Evolutionary conservation across 1,140 invertebrate genomes (phyloP).

Genomic region (Hyphantria cunea): DNA sequence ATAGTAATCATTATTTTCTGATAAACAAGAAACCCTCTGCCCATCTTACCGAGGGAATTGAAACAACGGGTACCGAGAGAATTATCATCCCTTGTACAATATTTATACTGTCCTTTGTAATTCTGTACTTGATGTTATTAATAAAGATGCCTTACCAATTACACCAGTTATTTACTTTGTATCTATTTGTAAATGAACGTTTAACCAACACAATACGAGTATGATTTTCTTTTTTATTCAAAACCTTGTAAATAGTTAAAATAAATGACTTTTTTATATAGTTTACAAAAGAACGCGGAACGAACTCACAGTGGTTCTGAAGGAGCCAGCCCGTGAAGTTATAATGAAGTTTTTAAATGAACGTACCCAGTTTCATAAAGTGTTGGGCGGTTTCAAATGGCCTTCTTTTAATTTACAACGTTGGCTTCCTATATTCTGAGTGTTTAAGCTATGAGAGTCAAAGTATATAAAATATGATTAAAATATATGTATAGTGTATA

Average conservation of each 20-base stretch:
- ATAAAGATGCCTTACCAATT: no score
- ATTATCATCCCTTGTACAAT: no score
- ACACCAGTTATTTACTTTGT: no score
- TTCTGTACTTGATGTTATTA: no score
- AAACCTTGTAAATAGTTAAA: not conserved
- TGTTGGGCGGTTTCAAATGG: conserved; percentile 44
- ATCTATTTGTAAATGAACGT: no score
- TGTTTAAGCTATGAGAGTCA: conserved; percentile 25
- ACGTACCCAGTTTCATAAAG: conserved; percentile 46
- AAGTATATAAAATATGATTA: not conserved
- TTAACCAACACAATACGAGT: no score
- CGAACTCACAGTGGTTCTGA: conserved; percentile 26
- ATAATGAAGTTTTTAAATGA: conserved; percentile 66
- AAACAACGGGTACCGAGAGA: no score
- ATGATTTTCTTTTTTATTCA: not conserved
- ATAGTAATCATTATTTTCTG: no score
- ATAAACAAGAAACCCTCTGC: no score
- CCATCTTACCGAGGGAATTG: no score
- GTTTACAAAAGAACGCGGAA: conserved; percentile 2
- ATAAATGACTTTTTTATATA: not conserved
- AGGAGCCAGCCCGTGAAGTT: conserved; percentile 45
- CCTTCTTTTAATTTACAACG: conserved; percentile 61
- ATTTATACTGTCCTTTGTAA: no score
- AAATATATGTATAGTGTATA: no score
- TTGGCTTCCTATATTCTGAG: conserved; percentile 24